A percentile compares a stretch with the other conserved stretches of the same genome.
Evolutionary conservation across 2,113 vertebrate species (phyloP).

Genomic region (Chloropsis hardwickii): DNA sequence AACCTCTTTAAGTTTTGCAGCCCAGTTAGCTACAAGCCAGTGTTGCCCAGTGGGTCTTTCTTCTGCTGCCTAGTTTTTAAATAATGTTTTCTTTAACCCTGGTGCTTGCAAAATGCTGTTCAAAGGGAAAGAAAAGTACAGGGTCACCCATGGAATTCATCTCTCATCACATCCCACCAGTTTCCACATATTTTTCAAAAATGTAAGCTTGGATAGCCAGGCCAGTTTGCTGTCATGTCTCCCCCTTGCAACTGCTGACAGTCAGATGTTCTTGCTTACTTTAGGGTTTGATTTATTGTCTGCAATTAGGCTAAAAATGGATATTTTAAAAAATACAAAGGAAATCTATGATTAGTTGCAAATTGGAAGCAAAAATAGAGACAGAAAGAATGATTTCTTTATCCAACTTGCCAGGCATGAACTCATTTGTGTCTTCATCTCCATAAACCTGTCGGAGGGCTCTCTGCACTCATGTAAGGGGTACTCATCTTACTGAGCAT

Average conservation of each 20-base stretch:
- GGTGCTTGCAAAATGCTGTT: constrained; percentile 1
- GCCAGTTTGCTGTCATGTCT: constrained; percentile 9
- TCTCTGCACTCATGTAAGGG: neutral
- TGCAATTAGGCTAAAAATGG: constrained; percentile 11
- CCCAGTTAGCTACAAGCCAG: neutral
- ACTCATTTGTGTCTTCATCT: neutral
- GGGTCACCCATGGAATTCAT: constrained; percentile 3
- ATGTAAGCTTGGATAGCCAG: neutral
- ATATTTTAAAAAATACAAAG: constrained; percentile 10
- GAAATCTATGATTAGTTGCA: constrained; percentile 15
- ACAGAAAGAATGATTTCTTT: neutral
- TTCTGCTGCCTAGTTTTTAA: neutral
- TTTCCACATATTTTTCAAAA: neutral
- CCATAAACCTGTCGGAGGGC: neutral
- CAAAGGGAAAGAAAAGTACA: neutral
- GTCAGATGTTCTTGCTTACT: constrained; percentile 36
- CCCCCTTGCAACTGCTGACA: neutral
- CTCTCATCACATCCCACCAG: constrained; percentile 6
- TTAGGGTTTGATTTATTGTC: constrained; percentile 20
- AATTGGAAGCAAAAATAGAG: constrained; percentile 12
- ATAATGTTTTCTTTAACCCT: neutral
- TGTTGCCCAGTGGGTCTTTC: neutral
- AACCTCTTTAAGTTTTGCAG: neutral
- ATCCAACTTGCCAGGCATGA: neutral
- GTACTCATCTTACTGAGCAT: neutral